Conservation (phyloP, 2,888 invertebrate species). For the Harmothoe impar region DNA sequence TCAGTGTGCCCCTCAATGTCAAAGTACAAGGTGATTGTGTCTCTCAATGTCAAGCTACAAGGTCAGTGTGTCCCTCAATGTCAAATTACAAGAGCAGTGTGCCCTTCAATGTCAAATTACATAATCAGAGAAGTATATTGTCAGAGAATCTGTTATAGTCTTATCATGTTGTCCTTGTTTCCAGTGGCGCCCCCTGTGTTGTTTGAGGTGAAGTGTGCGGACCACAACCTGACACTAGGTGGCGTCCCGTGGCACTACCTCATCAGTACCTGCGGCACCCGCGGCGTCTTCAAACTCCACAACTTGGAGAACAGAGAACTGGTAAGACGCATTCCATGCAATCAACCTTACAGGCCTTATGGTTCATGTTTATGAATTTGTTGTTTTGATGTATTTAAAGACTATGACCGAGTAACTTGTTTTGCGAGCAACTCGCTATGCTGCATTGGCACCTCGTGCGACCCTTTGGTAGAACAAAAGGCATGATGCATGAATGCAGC, state of each 20-base stretch:
- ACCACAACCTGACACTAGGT: slow-evolving; percentile 76
- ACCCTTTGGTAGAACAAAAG: too few relatives aligned
- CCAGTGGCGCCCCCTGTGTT: slow-evolving; percentile 76
- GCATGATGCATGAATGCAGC: too few relatives aligned
- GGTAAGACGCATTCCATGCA: slow-evolving; percentile 55
- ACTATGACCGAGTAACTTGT: not conserved
- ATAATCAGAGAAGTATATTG: too few relatives aligned
- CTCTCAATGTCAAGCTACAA: too few relatives aligned
- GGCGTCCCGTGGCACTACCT: slow-evolving; percentile 80
- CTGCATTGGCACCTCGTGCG: too few relatives aligned
- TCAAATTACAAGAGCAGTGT: slow-evolving; percentile 29
- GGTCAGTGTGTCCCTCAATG: slow-evolving; percentile 72
- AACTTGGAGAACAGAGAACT: slow-evolving; percentile 63
- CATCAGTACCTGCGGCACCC: slow-evolving; percentile 72
- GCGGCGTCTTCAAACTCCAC: slow-evolving; percentile 73
- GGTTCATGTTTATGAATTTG: not conserved
- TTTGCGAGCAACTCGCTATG: too few relatives aligned
- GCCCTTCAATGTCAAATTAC: not conserved
- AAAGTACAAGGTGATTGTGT: too few relatives aligned
- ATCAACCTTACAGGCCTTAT: not conserved
- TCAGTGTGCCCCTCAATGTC: not conserved
- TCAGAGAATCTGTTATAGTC: too few relatives aligned
- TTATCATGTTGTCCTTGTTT: not conserved
- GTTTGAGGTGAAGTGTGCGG: slow-evolving; percentile 76
- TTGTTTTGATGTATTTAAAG: not conserved